Evolutionary conservation across 1,140 invertebrate genomes (phyloP), one percentile per base, ranked within the genome.

Genomic region (Andricus grossulariae): DNA sequence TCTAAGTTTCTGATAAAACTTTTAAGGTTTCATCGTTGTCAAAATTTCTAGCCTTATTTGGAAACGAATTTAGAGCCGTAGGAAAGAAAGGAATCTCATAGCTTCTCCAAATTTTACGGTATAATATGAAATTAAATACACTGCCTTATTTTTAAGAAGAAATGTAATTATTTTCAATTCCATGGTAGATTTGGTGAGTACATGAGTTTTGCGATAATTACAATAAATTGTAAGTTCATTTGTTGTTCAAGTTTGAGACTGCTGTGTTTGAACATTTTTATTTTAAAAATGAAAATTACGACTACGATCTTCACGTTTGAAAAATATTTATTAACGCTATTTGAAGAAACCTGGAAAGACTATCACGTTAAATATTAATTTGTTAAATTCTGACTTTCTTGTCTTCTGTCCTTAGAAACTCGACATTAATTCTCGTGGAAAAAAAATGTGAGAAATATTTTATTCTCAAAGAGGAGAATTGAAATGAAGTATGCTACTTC

Each of bases 1-100:
- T 66, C 25, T 39, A 45, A 66, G 60, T 66, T 66, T 66, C 60
- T 66, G 4, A 39, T 66, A 66, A 66, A 66, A 66, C 13, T 66
- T 66, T 39, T 16, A 15, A 32, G 60, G 15, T 66, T 66, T 66
- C 45, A 66, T n/a, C 32, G 60, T 5, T 66, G 32, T 39, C 32
- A n/a, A 66, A 66, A 45, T 39, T 45, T 66, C 39, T 25, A n/a
- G 6, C 60, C 60, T 39, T 66, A 66, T 45, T 66, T 66, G 32
- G 60, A 66, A 66, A 66, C 60, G 15, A 66, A 66, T 66, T 66
- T 66, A 16, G 10, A 66, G 60, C 11, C n/a, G 32, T 0, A 21
- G 13, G 54, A 66, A 39, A 66, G 11, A n/a, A 39, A 21, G n/a
- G 39, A 66, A 66, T 32, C 32, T 45, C 45, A 6, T 16, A 39